Base-by-base conservation (phyloP, 2,888 invertebrate species). In the Tinea trinotella region DNA sequence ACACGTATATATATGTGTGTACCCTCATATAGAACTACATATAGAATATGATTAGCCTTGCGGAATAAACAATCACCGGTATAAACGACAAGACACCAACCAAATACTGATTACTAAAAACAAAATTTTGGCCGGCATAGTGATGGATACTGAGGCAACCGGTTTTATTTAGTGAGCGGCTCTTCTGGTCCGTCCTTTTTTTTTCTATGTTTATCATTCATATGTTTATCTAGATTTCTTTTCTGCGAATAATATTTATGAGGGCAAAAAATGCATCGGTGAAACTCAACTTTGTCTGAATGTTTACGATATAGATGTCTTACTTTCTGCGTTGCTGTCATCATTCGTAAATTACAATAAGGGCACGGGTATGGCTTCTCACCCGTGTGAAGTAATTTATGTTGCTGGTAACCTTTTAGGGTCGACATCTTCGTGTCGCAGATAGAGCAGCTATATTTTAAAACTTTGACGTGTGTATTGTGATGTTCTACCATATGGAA, bases 401-500 rank as follows among this genome's bases (percentile, higher is more conserved):
- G 77, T 10, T 61, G 64, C 19, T 68, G 56, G 44, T 67, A 69
- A 0, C 77, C 76, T 3, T 71, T 58, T 9, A 67, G 59, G 0
- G 73, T 64, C 9, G 70, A 68, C 44, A 66, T 74, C 1, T 66
- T 68, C 0, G 58, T 56, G 0, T 60, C 62, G 17, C 77, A 78
- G 2, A 61, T 56, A 0, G 57, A 54, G 52, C 77, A 78, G 0
- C 68, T 58, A 53, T 61, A 68, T 53, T 76, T 64, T 56, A 76
- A 69, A 0, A 69, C 55, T 55, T 59, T 67, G 0, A 68, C 62
- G 30, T 77, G 77, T 0, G 61, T 65, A 3, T 70, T 69, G 1
- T 57, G 57, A 40, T 77, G 77, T 44, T 77, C 77, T 0, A 54
- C 12, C 30, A 77, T 63, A 58, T 66, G 66, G 0, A 58, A 57